Evolutionary conservation across 2,888 invertebrate genomes (phyloP).

Genomic region (Drymonia ruficornis): DNA sequence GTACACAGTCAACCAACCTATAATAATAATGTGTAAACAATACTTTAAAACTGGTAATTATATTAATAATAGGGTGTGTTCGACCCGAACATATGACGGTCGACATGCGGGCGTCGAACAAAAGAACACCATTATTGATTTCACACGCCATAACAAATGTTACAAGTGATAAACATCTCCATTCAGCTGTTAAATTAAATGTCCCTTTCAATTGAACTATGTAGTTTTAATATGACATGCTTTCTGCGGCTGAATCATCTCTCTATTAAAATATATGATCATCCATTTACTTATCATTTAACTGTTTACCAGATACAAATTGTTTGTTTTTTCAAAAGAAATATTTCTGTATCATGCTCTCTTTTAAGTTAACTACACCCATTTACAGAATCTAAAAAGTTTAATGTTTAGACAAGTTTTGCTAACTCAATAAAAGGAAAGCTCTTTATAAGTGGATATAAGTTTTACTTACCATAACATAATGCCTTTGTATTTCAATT

Average conservation of each 20-base stretch:
- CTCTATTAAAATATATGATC: conserved; percentile 14
- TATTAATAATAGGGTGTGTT: conserved; percentile 52
- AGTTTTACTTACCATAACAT: conserved; percentile 91
- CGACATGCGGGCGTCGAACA: conserved; percentile 66
- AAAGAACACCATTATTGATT: conserved; percentile 65
- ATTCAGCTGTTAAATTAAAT: conserved; percentile 51
- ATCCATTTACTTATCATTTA: conserved; percentile 9
- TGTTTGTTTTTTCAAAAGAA: not conserved
- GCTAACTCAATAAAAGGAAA: not conserved
- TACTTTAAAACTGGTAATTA: conserved; percentile 44
- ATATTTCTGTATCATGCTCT: too few species aligned
- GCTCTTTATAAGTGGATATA: not conserved
- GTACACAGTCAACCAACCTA: conserved; percentile 9
- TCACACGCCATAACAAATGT: conserved; percentile 60
- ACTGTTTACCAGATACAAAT: not conserved
- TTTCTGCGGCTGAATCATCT: conserved; percentile 21
- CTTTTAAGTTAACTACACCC: too few species aligned
- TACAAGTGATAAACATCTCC: conserved; percentile 59
- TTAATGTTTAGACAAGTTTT: not conserved
- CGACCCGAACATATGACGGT: conserved; percentile 47
- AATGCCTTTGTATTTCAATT: conserved; percentile 95
- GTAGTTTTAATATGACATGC: conserved; percentile 29
- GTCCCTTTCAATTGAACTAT: conserved; percentile 36
- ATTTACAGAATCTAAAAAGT: not conserved
- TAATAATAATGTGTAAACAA: conserved; percentile 36